These are phyloP conservation scores for Nycticryphes semicollaris DNA, from an alignment of 2,113 vertebrate genomes.

Conservation along the genomic window DNA sequence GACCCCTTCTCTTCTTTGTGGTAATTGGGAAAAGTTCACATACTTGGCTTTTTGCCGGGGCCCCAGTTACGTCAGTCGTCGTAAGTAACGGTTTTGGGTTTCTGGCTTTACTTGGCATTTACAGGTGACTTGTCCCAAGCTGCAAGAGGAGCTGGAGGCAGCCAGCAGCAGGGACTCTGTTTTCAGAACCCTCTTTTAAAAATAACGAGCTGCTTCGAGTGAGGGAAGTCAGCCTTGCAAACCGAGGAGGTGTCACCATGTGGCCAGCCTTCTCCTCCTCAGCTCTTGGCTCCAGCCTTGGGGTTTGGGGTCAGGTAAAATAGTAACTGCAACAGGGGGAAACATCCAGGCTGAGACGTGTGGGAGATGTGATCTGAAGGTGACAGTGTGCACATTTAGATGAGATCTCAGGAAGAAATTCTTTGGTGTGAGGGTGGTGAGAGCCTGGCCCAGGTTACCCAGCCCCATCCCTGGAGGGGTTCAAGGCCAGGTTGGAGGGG, in stretches of 20 bases:
- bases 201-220: background rate
- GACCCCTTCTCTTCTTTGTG: background rate
- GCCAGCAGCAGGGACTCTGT: conserved; percentile 1
- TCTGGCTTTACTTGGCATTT: conserved; percentile 48
- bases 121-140: conserved; percentile 31
- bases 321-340: accelerated
- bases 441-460: background rate
- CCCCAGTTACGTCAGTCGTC: conserved; percentile 15
- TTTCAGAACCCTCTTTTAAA: background rate
- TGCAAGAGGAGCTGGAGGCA: conserved; percentile 2
- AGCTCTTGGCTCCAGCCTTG: accelerated
- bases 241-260: background rate
- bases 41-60: conserved; percentile 55
- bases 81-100: conserved; percentile 61
- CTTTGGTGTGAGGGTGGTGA: background rate
- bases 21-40: conserved; percentile 65
- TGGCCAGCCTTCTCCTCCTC: background rate
- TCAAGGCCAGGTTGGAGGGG: background rate
- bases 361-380: background rate
- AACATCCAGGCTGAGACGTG: accelerated
- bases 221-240: background rate
- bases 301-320: background rate
- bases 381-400: background rate
- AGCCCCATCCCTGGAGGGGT: background rate
- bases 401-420: background rate